Conservation (phyloP, 2,113 vertebrate species). For the Gymnorhina tibicen region DNA sequence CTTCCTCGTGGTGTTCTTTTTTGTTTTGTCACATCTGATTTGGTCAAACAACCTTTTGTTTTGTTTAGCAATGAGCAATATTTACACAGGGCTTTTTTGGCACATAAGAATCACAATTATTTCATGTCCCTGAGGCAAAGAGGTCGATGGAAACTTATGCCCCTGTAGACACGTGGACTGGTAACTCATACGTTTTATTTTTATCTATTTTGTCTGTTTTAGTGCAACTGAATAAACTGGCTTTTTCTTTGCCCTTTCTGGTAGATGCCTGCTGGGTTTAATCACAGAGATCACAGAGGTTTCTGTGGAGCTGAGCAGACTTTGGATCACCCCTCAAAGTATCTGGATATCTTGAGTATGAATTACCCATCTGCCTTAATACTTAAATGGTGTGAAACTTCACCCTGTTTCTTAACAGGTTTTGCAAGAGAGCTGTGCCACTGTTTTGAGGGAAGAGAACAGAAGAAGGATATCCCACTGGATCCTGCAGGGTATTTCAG, state of each 20-base stretch:
- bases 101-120: constrained; percentile 55
- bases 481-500: neutral
- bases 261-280: neutral
- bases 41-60: constrained; percentile 65
- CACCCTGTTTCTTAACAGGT: neutral
- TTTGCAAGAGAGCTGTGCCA: constrained; percentile 22
- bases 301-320: neutral
- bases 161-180: constrained; percentile 61
- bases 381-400: constrained; percentile 3
- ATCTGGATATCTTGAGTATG: neutral
- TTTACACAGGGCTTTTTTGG: constrained; percentile 64
- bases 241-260: neutral
- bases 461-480: neutral
- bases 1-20: constrained; percentile 62
- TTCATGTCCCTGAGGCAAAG: constrained; percentile 62
- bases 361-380: constrained; percentile 32
- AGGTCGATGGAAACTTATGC: constrained; percentile 67
- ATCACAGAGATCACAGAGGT: neutral
- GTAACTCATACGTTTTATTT: constrained; percentile 39
- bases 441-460: neutral
- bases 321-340: neutral
- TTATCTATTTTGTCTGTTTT: constrained; percentile 42
- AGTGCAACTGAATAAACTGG: constrained; percentile 14
- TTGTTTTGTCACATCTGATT: constrained; percentile 62
- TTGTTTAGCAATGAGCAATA: constrained; percentile 68